These are phyloP conservation scores for Ranitomeya variabilis DNA, from an alignment of 2,113 vertebrate genomes.

Conservation along the genomic window DNA sequence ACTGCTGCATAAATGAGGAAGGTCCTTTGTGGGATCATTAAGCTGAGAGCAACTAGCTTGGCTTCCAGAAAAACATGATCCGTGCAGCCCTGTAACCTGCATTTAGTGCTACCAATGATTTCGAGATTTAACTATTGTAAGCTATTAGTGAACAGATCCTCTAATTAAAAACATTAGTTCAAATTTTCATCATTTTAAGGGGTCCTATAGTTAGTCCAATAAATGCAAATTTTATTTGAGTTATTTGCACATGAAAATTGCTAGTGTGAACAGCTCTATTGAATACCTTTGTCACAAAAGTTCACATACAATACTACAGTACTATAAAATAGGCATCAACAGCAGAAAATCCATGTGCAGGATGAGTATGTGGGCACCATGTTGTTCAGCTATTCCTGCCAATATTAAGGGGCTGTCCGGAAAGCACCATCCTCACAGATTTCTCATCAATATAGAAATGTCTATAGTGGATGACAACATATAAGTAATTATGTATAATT, in stretches of 20 bases:
- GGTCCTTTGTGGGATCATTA: slow-evolving; percentile 28
- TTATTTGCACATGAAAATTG: neutral
- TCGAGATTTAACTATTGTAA: neutral
- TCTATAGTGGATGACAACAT: neutral
- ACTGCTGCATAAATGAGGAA: neutral
- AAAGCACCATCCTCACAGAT: neutral
- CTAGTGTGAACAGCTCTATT: neutral
- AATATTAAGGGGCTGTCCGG: too few species aligned
- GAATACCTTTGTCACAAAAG: too few species aligned
- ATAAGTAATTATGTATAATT: too few species aligned
- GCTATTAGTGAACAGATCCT: neutral
- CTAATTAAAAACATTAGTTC: neutral
- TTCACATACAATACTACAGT: too few species aligned
- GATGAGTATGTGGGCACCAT: too few species aligned
- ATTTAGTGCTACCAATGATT: neutral
- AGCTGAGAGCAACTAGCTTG: neutral
- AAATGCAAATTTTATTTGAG: neutral
- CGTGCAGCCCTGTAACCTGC: neutral
- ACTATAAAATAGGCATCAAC: too few species aligned
- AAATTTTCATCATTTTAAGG: neutral
- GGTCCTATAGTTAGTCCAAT: neutral
- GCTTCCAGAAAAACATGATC: neutral
- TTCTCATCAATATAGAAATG: neutral
- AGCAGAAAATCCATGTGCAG: too few species aligned
- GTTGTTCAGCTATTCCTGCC: too few species aligned